Conservation (phyloP, 2,797 vertebrate genomes). For the Valencia hispanica region DNA sequence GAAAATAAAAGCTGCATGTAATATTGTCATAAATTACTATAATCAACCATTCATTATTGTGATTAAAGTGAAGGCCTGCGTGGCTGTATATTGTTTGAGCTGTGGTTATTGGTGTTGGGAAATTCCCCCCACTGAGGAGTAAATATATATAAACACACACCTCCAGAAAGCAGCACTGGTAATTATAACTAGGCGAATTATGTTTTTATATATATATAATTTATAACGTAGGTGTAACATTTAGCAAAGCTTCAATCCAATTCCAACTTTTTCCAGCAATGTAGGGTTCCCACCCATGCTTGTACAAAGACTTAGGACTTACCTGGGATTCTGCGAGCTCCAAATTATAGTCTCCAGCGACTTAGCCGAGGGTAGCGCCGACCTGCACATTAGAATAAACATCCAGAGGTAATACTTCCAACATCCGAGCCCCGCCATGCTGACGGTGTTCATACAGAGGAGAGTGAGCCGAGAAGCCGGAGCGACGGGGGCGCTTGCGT, state of each 20-base stretch:
- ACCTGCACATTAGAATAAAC: conserved; percentile 80
- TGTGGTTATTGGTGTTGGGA: conserved; percentile 41
- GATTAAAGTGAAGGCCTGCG: conserved; percentile 37
- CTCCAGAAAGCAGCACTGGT: background rate
- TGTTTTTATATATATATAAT: conserved; percentile 21
- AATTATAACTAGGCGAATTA: background rate
- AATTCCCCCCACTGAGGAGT: conserved; percentile 40
- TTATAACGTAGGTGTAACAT: conserved; percentile 20
- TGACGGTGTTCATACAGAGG: conserved; percentile 48
- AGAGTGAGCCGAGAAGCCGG: conserved; percentile 49
- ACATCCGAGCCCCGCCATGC: conserved; percentile 78
- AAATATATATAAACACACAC: conserved; percentile 9
- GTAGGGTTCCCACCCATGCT: conserved; percentile 27
- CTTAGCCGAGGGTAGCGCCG: conserved; percentile 77
- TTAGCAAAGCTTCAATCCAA: conserved; percentile 39
- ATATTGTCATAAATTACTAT: conserved; percentile 40
- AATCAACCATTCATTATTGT: conserved; percentile 51
- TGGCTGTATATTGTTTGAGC: conserved; percentile 20
- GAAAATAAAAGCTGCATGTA: conserved; percentile 20
- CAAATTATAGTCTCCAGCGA: conserved; percentile 83
- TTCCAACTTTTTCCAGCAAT: conserved; percentile 50
- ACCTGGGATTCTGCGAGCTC: conserved; percentile 83
- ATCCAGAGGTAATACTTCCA: conserved; percentile 86
- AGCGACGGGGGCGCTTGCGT: conserved; percentile 61
- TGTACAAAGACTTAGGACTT: conserved; percentile 67